Percentiles rank a stretch among this genome's conserved stretches.
Conservation (phyloP, 2,797 vertebrate genomes). For the Coracias cyanogaster region DNA sequence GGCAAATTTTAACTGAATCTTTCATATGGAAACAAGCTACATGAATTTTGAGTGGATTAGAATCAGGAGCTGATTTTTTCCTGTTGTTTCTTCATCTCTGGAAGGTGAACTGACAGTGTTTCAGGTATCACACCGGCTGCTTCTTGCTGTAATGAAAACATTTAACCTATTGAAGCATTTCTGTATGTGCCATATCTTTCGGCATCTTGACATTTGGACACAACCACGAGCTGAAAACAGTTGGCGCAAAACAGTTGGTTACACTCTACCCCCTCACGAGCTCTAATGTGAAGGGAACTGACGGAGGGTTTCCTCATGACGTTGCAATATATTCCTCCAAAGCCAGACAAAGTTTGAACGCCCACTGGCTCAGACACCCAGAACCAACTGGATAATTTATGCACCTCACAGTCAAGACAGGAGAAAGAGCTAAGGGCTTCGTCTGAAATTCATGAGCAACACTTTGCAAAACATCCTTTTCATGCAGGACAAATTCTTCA, state of each 20-base stretch:
- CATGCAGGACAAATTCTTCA: background rate
- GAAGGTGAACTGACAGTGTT: background rate
- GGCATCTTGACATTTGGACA: background rate
- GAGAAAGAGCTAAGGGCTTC: background rate
- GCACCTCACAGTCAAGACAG: background rate
- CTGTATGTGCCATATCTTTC: background rate
- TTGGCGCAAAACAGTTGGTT: background rate
- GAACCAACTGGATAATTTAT: background rate
- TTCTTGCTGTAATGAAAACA: background rate
- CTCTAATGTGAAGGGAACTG: background rate
- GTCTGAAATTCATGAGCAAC: background rate
- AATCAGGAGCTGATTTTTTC: background rate
- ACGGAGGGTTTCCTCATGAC: fast-evolving
- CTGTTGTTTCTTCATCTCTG: background rate
- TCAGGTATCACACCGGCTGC: background rate
- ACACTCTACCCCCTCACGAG: background rate
- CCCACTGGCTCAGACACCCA: background rate
- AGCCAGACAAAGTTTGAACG: background rate
- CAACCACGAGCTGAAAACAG: background rate
- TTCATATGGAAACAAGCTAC: background rate
- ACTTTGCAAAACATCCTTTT: background rate
- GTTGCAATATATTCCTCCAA: background rate
- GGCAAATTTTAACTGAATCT: background rate
- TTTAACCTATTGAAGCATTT: background rate
- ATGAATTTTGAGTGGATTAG: background rate